A percentile compares a stretch with the other conserved stretches of the same genome.
These are phyloP conservation scores for Centropristis striata DNA, from an alignment of 2,113 vertebrate species.

Conservation along the genomic window DNA sequence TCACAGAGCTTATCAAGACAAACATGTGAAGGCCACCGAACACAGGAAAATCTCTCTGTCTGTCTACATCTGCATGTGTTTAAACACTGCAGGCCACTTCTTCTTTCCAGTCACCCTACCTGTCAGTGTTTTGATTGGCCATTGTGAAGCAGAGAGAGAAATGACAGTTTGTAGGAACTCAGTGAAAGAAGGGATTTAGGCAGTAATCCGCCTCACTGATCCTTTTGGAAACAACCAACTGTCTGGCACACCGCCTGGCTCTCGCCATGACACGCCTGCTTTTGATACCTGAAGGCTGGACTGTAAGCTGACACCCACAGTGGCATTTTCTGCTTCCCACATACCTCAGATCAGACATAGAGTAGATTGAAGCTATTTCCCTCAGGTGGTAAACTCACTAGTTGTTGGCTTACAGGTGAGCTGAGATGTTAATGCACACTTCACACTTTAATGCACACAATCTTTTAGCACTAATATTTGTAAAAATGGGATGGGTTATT, in stretches of 20 bases:
- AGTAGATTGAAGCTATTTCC: conserved; percentile 6
- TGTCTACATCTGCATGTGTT: not conserved
- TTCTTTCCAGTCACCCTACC: conserved; percentile 38
- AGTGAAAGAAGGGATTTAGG: conserved; percentile 76
- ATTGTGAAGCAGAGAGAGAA: conserved; percentile 61
- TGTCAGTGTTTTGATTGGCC: conserved; percentile 63
- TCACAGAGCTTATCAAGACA: not conserved
- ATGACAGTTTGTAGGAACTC: conserved; percentile 71
- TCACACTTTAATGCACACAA: too few species aligned
- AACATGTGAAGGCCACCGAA: not conserved
- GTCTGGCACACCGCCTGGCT: conserved; percentile 70
- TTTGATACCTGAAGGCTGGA: conserved; percentile 73
- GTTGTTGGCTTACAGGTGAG: conserved; percentile 13
- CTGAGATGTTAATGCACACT: not conserved
- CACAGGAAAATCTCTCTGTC: not conserved
- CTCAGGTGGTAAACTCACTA: conserved; percentile 6
- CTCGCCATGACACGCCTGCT: conserved; percentile 68
- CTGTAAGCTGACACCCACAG: conserved; percentile 71
- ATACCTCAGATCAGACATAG: conserved; percentile 40
- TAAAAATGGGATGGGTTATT: not conserved
- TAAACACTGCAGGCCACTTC: conserved; percentile 13
- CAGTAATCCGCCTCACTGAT: conserved; percentile 76
- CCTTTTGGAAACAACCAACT: conserved; percentile 71
- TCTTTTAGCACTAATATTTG: not conserved
- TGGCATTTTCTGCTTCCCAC: conserved; percentile 58